These are phyloP conservation scores for Ceratitis capitata DNA, from an alignment of 1,140 invertebrate genomes.

Conservation along the genomic window DNA sequence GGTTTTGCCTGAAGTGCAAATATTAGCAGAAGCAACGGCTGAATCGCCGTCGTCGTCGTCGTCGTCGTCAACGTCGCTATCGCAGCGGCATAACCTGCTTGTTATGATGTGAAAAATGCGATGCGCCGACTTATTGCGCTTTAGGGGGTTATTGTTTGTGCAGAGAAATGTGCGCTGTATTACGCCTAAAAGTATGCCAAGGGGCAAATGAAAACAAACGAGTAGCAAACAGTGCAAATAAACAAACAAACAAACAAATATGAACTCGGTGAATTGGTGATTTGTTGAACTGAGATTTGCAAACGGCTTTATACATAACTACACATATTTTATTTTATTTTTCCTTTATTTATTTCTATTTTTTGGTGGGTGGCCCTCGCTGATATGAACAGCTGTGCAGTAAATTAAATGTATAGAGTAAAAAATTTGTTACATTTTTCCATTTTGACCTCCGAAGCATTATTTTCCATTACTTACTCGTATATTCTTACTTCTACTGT, in stretches of 20 bases:
- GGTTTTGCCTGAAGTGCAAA: background rate
- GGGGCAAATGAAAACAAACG: conserved; percentile 1
- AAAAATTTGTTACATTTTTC: background rate
- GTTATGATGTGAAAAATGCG: background rate
- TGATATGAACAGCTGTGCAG: background rate
- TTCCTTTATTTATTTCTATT: background rate
- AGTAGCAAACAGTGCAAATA: background rate
- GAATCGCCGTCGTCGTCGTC: background rate
- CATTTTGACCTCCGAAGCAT: background rate
- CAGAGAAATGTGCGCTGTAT: background rate
- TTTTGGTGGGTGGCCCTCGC: background rate
- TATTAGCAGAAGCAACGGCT: background rate
- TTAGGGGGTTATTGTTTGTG: background rate
- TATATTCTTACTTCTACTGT: no score
- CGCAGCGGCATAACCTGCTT: background rate
- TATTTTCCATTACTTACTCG: background rate
- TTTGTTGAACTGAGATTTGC: background rate
- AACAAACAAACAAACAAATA: background rate
- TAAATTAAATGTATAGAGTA: background rate
- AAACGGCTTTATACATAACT: background rate
- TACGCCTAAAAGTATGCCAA: conserved; percentile 6
- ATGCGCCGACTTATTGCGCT: background rate
- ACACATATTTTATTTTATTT: background rate
- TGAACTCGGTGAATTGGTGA: conserved; percentile 12
- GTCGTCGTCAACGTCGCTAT: no score